Percentiles rank a stretch among this genome's conserved stretches.
phyloP scores from a whole-genome alignment of 2,797 vertebrate genomes.

The Eleutherodactylus coqui region DNA sequence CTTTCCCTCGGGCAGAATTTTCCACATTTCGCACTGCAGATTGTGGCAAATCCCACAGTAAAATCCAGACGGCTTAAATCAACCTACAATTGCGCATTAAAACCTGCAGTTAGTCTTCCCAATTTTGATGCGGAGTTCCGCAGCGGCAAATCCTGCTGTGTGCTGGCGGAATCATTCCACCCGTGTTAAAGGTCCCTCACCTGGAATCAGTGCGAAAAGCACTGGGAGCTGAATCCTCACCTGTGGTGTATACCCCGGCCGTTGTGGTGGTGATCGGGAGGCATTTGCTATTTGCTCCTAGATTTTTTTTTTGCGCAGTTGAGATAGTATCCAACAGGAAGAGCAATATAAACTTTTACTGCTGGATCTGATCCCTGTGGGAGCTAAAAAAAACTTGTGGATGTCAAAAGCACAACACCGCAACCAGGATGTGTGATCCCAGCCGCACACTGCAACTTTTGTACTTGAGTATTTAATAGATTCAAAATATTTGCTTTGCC shows the following conservation, averaged over 20 bases:
- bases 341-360: not conserved
- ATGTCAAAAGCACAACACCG: not conserved
- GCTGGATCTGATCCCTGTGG: not conserved
- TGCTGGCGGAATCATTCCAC: no score
- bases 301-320: not conserved
- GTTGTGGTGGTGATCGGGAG: not conserved
- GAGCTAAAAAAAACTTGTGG: not conserved
- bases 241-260: no score
- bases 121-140: no score
- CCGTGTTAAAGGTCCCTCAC: no score
- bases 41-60: no score
- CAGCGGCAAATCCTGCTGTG: no score
- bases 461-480: not conserved
- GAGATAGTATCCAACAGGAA: not conserved
- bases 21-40: no score
- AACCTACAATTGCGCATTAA: no score
- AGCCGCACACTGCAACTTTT: not conserved
- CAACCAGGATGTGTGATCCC: not conserved
- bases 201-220: not conserved
- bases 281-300: not conserved
- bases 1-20: no score
- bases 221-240: no score
- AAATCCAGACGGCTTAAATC: no score
- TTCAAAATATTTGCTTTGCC: constrained; percentile 16
- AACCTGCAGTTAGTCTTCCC: no score